Base-by-base conservation (phyloP, 1,140 invertebrate species). In the Choristoneura fumiferana region DNA sequence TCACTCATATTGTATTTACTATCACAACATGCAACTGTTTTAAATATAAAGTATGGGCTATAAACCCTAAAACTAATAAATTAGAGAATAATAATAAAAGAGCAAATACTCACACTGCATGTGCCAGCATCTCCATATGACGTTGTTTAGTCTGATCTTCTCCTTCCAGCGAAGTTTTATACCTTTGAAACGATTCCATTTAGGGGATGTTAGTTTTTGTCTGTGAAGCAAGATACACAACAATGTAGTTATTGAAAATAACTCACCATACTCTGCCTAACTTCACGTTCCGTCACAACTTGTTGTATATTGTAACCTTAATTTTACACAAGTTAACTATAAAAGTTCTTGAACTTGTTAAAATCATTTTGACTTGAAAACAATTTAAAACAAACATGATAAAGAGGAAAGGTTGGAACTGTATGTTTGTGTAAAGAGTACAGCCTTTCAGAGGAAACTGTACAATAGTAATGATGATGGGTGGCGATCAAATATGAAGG, bases 71-170 rank as follows among this genome's bases (percentile, higher is more conserved):
- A 6, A 6, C 22, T 29, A 3, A 3, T 29, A 29, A 29, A 2
- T n/a, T n/a, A n/a, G n/a, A n/a, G n/a, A n/a, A n/a, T 29, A 29
- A 12, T 36, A 49, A 39, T 54, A 54, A 39, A 14, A 2, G 54
- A 43, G 38, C 10, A 9, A 29, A 39, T 57, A 94, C 95, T 95
- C 92, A 99, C 98, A 99, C 90, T 99, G 98, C 96, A 99, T 98
- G 89, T 99, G 98, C 98, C 98, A 99, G 86, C 98, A 99, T 83
- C 98, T 93, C 98, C 98, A 99, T 76, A 99, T 99, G 58, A 99
- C 97, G 89, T 99, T 99, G 92, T 99, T 99, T 58, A 99, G 91
- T 69, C 98, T 93, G 72, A 99, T 99, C 91, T 99, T 98, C 90
- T 99, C 98, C 86, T 99, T 99, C 94, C 98, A 98, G 71, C 96